These are phyloP conservation scores for Chrysopa pallens DNA, from an alignment of 1,140 invertebrate genomes.

Conservation along the genomic window DNA sequence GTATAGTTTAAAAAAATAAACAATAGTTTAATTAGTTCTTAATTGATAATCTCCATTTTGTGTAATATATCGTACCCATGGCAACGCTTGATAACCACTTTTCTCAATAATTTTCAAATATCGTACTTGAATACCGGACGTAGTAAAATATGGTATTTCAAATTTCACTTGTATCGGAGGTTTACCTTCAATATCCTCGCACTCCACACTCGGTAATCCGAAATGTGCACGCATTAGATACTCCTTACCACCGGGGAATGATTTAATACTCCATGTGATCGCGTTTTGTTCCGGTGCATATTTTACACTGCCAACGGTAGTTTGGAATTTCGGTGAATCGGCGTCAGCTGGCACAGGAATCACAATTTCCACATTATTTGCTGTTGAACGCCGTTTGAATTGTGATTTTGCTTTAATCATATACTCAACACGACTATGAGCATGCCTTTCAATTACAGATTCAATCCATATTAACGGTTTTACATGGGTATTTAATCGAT, in stretches of 20 bases:
- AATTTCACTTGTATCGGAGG: conserved; percentile 98
- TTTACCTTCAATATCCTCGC: conserved; percentile 90
- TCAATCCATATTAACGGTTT: conserved; percentile 99
- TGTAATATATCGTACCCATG: conserved; percentile 98
- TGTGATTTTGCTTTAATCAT: conserved; percentile 99
- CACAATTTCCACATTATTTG: conserved; percentile 98
- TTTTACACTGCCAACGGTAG: conserved; percentile 92
- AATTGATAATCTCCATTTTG: conserved; percentile 99
- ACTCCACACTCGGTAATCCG: conserved; percentile 90
- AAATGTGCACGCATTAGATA: conserved; percentile 99
- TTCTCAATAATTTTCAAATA: conserved; percentile 99
- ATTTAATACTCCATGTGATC: conserved; percentile 99
- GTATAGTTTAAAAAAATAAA: neutral
- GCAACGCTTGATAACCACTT: conserved; percentile 96
- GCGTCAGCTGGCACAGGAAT: conserved; percentile 97
- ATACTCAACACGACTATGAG: conserved; percentile 93
- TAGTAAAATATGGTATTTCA: conserved; percentile 99
- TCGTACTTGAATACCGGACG: conserved; percentile 93
- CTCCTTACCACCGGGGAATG: conserved; percentile 98
- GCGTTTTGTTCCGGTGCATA: conserved; percentile 96
- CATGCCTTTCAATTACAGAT: conserved; percentile 97
- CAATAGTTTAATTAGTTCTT: conserved; percentile 59
- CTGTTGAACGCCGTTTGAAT: conserved; percentile 94
- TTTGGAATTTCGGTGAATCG: conserved; percentile 98
- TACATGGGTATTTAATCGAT: conserved; percentile 89